phyloP scores from a whole-genome alignment of 1,140 invertebrate species.

The Cyrtorhinus lividipennis region DNA sequence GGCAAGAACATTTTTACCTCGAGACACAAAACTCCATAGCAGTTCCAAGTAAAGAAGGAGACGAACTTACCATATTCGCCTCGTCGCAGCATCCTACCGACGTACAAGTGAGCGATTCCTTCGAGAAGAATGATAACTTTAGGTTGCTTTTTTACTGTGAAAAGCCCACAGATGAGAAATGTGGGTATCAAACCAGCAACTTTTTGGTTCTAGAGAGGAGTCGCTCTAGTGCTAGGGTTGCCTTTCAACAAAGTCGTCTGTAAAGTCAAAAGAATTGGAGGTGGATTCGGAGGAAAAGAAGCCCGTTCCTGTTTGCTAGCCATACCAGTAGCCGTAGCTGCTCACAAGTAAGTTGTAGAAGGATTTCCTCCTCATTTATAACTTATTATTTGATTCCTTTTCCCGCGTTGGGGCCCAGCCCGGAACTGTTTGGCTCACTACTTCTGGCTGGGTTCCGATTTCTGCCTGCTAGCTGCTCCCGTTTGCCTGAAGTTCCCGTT shows the following conservation, averaged over 20 bases:
- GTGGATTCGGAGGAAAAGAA: conserved; percentile 95
- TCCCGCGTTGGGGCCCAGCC: too few species aligned
- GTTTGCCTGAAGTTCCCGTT: too few species aligned
- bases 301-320: conserved; percentile 40
- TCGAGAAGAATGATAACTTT: neutral
- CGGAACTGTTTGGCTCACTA: too few species aligned
- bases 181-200: too few species aligned
- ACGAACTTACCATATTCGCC: conserved; percentile 72
- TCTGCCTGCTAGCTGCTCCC: too few species aligned
- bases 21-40: conserved; percentile 68
- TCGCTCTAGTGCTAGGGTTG: conserved; percentile 55
- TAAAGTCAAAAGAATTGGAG: conserved; percentile 74
- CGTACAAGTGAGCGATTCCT: conserved; percentile 34
- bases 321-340: conserved; percentile 51
- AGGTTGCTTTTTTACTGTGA: too few species aligned
- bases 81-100: conserved; percentile 73
- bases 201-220: conserved; percentile 39
- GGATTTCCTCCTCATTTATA: too few species aligned
- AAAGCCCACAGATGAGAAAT: too few species aligned
- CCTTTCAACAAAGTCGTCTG: conserved; percentile 60
- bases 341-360: conserved; percentile 32
- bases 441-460: too few species aligned
- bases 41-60: conserved; percentile 58
- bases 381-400: neutral
- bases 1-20: conserved; percentile 95